phyloP scores from a whole-genome alignment of 1,140 invertebrate species.

The Drosophila simulans region DNA sequence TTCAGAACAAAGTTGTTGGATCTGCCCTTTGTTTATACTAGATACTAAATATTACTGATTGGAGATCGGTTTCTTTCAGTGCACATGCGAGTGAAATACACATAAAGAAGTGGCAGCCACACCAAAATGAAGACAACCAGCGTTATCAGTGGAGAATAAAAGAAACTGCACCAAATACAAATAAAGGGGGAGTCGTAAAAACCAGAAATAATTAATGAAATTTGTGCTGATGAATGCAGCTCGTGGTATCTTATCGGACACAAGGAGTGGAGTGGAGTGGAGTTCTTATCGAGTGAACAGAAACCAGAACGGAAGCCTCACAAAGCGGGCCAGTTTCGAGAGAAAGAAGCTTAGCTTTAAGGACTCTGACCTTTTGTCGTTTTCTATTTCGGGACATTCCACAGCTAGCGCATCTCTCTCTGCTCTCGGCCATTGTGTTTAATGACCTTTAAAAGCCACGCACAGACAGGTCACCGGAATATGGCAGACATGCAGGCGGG shows the following conservation, averaged over 20 bases:
- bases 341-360: constrained; percentile 53
- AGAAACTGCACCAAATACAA: constrained; percentile 50
- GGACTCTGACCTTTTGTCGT: constrained; percentile 74
- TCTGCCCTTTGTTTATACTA: background rate
- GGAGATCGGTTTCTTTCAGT: constrained; percentile 1
- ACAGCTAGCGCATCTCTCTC: constrained; percentile 5
- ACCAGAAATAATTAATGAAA: constrained; percentile 51
- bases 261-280: constrained; percentile 12
- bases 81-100: constrained; percentile 28
- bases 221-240: constrained; percentile 56
- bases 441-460: constrained; percentile 81
- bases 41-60: background rate
- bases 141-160: constrained; percentile 28
- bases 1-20: background rate
- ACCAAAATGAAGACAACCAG: constrained; percentile 25
- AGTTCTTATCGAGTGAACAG: constrained; percentile 21
- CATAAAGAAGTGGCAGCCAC: background rate
- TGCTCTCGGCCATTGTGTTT: constrained; percentile 60
- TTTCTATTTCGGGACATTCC: constrained; percentile 69
- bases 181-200: constrained; percentile 8
- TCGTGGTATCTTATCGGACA: constrained; percentile 51
- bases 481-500: constrained; percentile 44
- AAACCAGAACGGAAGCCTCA: constrained; percentile 20
- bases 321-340: background rate
- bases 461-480: constrained; percentile 71